phyloP scores from a whole-genome alignment of 1,140 invertebrate species.

The Drosophila sp. region DNA sequence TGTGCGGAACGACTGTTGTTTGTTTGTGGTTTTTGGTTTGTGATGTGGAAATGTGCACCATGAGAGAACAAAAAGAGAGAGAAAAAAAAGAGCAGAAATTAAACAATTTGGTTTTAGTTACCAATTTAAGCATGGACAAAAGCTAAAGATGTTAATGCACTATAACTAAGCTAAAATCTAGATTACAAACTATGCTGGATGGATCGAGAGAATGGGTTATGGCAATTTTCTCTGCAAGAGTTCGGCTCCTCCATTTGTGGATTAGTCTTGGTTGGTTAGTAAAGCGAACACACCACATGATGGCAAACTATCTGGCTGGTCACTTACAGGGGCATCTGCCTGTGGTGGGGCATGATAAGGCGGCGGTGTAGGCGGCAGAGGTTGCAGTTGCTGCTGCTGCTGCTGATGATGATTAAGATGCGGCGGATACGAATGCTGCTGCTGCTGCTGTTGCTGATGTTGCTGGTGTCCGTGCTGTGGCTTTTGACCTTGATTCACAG shows the following conservation, averaged over 20 bases:
- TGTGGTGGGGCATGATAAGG: slow-evolving; percentile 61
- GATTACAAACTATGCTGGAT: slow-evolving; percentile 48
- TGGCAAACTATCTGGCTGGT: slow-evolving; percentile 13
- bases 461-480: slow-evolving; percentile 50
- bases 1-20: slow-evolving; percentile 76
- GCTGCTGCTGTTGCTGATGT: slow-evolving; percentile 43
- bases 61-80: slow-evolving; percentile 30
- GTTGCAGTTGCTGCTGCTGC: slow-evolving; percentile 39
- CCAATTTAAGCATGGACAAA: slow-evolving; percentile 20
- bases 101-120: slow-evolving; percentile 29
- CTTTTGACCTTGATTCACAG: slow-evolving; percentile 40
- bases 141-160: slow-evolving; percentile 26
- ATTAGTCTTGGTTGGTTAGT: slow-evolving; percentile 46
- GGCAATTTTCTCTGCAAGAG: slow-evolving; percentile 2
- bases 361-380: slow-evolving; percentile 49
- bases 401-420: slow-evolving; percentile 45
- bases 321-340: slow-evolving; percentile 74
- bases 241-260: slow-evolving; percentile 12
- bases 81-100: slow-evolving; percentile 50
- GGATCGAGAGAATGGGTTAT: neutral
- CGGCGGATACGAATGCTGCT: slow-evolving; percentile 31
- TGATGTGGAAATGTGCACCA: slow-evolving; percentile 30
- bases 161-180: slow-evolving; percentile 38
- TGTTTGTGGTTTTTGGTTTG: slow-evolving; percentile 14
- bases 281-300: slow-evolving; percentile 12